These are phyloP conservation scores for Lasiurus cinereus DNA, from an alignment of 2,113 vertebrate species.

Conservation along the genomic window DNA sequence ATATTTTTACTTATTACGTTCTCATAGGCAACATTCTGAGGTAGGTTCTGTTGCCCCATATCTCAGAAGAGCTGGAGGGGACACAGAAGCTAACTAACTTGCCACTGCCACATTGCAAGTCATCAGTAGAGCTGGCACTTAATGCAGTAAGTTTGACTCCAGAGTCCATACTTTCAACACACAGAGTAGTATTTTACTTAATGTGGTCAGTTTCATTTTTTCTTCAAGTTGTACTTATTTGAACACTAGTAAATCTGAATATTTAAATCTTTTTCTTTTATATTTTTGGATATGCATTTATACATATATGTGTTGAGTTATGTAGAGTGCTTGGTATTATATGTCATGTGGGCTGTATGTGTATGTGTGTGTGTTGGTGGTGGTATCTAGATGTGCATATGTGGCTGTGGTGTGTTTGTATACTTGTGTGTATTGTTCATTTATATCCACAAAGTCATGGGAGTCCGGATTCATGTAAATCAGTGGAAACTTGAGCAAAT, in stretches of 20 bases:
- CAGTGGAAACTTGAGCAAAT: neutral
- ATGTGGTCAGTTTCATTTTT: neutral
- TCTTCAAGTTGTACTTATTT: neutral
- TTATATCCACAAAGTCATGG: neutral
- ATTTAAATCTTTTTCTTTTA: neutral
- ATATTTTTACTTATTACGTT: too few relatives aligned
- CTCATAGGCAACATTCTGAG: neutral
- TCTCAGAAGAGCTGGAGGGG: neutral
- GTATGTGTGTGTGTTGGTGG: neutral
- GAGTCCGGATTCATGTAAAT: neutral
- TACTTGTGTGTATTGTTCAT: neutral
- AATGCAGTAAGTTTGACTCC: neutral
- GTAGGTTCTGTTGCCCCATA: fast-evolving
- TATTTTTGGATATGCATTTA: neutral
- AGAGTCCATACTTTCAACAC: fast-evolving
- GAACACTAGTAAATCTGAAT: neutral
- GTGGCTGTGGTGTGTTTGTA: neutral
- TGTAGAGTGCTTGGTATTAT: too few relatives aligned
- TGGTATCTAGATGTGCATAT: neutral
- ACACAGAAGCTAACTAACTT: neutral
- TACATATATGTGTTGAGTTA: neutral
- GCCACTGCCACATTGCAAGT: fast-evolving
- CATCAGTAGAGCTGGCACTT: neutral
- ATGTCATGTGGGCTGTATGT: neutral
- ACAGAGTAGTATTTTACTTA: neutral